Conservation (phyloP, 2,113 vertebrate species). For the Gadus macrocephalus region DNA sequence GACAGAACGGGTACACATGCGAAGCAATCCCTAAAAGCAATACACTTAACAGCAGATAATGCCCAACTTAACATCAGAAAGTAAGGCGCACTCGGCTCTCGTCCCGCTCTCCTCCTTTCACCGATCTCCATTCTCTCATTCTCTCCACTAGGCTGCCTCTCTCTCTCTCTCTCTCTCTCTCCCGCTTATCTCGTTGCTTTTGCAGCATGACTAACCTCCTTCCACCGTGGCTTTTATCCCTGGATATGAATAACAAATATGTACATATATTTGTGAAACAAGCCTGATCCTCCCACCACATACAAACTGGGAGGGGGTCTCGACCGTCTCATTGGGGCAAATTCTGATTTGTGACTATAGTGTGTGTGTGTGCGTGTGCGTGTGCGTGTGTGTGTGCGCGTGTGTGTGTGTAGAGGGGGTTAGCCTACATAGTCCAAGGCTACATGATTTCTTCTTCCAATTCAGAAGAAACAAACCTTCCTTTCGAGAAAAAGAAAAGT, state of each 20-base stretch:
- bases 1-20: slow-evolving; percentile 43
- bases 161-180: slow-evolving; percentile 39
- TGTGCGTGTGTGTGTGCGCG: too few relatives aligned
- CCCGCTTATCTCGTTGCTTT: slow-evolving; percentile 45
- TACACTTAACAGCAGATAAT: slow-evolving; percentile 53
- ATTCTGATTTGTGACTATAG: slow-evolving; percentile 29
- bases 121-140: slow-evolving; percentile 13
- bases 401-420: not conserved
- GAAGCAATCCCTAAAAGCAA: slow-evolving; percentile 50
- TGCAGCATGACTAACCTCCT: slow-evolving; percentile 62
- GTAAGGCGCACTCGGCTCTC: slow-evolving; percentile 18
- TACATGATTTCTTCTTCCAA: not conserved
- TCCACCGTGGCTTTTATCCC: slow-evolving; percentile 53
- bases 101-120: slow-evolving; percentile 24
- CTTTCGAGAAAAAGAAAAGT: not conserved
- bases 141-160: slow-evolving; percentile 24
- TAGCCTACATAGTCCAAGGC: slow-evolving; percentile 6
- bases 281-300: slow-evolving; percentile 50
- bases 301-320: slow-evolving; percentile 33
- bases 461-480: not conserved
- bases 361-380: not conserved
- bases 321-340: slow-evolving; percentile 27
- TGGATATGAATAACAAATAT: slow-evolving; percentile 62
- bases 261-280: slow-evolving; percentile 63
- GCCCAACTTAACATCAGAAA: slow-evolving; percentile 53